phyloP scores from a whole-genome alignment of 2,888 invertebrate species.

The Patella depressa region DNA sequence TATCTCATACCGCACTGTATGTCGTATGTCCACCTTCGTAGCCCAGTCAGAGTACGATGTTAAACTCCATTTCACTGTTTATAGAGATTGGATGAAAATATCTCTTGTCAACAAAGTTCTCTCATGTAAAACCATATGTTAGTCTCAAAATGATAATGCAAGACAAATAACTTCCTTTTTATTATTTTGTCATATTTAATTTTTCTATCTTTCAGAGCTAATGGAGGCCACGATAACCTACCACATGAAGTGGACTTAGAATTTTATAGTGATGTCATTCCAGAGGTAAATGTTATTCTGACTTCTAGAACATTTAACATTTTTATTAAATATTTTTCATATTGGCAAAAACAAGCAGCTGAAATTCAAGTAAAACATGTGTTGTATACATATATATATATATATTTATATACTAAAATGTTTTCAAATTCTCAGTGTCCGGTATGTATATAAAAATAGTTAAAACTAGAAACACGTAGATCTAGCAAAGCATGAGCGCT shows the following conservation, averaged over 20 bases:
- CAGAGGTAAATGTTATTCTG: slow-evolving; percentile 45
- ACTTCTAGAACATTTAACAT: slow-evolving; percentile 1
- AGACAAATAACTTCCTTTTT: neutral
- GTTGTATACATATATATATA: neutral
- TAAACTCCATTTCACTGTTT: no score
- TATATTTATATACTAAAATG: no score
- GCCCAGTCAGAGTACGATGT: neutral
- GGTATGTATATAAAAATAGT: no score
- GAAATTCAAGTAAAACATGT: neutral
- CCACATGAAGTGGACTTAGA: slow-evolving; percentile 89
- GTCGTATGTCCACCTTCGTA: neutral
- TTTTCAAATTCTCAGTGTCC: no score
- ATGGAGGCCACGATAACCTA: slow-evolving; percentile 87
- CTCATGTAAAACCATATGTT: no score
- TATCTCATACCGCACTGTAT: neutral
- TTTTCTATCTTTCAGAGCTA: slow-evolving; percentile 75
- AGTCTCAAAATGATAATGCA: no score
- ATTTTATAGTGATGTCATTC: slow-evolving; percentile 84
- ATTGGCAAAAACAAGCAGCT: neutral
- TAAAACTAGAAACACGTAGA: no score
- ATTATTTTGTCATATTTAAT: neutral
- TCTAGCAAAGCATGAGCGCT: no score
- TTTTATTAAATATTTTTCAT: neutral
- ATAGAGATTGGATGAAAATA: no score
- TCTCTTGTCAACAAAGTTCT: no score